A percentile compares a stretch with the other conserved stretches of the same genome.
Conservation (phyloP, 1,140 invertebrate genomes). For the Orchestia grillus region DNA sequence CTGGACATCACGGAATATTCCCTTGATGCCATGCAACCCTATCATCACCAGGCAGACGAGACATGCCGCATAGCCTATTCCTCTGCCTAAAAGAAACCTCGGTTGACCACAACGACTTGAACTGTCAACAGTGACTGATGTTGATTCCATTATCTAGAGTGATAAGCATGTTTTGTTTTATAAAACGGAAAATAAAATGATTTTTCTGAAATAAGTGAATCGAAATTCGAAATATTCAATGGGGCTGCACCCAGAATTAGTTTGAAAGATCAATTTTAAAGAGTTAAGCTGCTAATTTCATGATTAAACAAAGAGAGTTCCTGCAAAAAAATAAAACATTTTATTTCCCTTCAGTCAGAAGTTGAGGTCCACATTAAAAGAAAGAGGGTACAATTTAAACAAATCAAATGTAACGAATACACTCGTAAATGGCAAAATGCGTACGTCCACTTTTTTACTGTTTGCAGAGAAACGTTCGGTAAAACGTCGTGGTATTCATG, state of each 20-base stretch:
- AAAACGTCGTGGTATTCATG: background rate
- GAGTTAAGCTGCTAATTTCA: background rate
- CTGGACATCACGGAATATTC: slow-evolving; percentile 29
- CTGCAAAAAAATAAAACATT: background rate
- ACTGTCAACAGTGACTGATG: background rate
- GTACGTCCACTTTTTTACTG: too few species aligned
- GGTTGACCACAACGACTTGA: background rate
- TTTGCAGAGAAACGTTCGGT: background rate
- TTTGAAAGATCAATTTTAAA: background rate
- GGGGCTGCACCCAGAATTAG: background rate
- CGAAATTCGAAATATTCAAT: background rate
- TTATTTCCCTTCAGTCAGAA: background rate
- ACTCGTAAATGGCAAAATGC: background rate
- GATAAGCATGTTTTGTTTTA: background rate
- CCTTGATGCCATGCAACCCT: background rate
- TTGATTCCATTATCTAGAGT: slow-evolving; percentile 24
- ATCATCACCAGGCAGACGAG: slow-evolving; percentile 16
- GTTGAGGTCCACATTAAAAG: background rate
- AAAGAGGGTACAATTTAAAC: background rate
- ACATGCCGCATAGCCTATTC: background rate
- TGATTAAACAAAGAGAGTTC: background rate
- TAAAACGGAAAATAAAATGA: background rate
- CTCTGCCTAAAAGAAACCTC: background rate
- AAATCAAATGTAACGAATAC: background rate
- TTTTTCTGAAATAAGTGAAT: background rate